Percentiles rank a stretch among this genome's conserved stretches.
Evolutionary conservation across 2,113 vertebrate genomes (phyloP).

Genomic region (Apaloderma vittatum): DNA sequence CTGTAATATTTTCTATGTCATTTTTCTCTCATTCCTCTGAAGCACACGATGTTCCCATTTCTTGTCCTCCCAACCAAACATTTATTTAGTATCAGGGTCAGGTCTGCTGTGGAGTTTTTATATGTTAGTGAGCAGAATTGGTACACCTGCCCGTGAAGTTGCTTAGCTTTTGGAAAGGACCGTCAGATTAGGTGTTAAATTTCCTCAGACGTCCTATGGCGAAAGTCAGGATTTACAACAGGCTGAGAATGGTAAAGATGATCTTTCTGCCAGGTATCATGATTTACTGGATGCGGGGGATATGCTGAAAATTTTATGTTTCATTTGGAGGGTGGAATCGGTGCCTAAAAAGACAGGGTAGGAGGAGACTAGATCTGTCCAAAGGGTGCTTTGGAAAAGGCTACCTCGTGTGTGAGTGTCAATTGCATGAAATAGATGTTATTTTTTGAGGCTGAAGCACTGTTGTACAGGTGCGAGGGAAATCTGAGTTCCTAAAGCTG

Average conservation of each 20-base stretch:
- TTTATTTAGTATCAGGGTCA: conserved; percentile 75
- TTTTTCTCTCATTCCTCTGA: conserved; percentile 55
- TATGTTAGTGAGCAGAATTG: conserved; percentile 55
- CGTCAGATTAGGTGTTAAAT: conserved; percentile 58
- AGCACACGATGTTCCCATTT: conserved; percentile 66
- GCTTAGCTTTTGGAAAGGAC: conserved; percentile 58
- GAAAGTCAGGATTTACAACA: conserved; percentile 74
- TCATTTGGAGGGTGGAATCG: conserved; percentile 28
- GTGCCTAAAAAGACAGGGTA: background rate
- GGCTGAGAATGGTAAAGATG: conserved; percentile 64
- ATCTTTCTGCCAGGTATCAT: conserved; percentile 54
- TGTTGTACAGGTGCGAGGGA: background rate
- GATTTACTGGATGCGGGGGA: conserved; percentile 10
- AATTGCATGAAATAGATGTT: background rate
- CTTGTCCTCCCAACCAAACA: conserved; percentile 63
- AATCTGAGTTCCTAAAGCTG: background rate
- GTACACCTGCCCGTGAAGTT: conserved; percentile 44
- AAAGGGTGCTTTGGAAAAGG: background rate
- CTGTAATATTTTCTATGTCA: conserved; percentile 67
- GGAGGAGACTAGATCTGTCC: conserved; percentile 34
- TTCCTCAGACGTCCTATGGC: conserved; percentile 64
- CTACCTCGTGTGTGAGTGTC: background rate
- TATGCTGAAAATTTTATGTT: background rate
- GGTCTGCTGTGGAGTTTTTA: conserved; percentile 54
- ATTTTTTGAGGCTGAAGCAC: background rate